Conservation (phyloP, 2,113 vertebrate species). For the Takifugu bimaculatus region DNA sequence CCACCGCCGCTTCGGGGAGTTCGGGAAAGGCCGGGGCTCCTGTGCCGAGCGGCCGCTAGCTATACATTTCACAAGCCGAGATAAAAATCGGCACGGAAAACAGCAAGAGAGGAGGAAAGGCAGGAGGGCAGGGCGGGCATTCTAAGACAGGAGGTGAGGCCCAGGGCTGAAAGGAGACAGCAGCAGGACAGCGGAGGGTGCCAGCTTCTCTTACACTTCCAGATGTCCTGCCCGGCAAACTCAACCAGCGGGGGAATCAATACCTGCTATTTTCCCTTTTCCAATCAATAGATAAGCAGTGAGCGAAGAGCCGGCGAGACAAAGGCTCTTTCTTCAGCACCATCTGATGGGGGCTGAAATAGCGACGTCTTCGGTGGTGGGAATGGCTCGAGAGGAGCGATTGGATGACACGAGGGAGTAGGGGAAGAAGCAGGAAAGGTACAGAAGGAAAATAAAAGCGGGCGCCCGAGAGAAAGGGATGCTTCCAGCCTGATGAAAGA, state of each 20-base stretch:
- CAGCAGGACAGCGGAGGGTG: constrained; percentile 56
- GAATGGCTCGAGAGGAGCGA: constrained; percentile 63
- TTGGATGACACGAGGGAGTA: constrained; percentile 66
- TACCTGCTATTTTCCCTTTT: constrained; percentile 69
- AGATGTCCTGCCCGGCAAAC: constrained; percentile 55
- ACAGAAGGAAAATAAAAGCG: constrained; percentile 28
- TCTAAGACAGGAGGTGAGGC: constrained; percentile 6
- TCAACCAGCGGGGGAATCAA: constrained; percentile 67
- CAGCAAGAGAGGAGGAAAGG: constrained; percentile 41
- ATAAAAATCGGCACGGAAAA: constrained; percentile 65
- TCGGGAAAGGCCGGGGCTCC: constrained; percentile 65
- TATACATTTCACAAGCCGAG: constrained; percentile 71
- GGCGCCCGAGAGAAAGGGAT: constrained; percentile 36
- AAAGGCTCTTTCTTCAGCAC: constrained; percentile 70
- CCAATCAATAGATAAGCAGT: constrained; percentile 76
- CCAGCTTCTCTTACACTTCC: constrained; percentile 63
- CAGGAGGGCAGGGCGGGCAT: constrained; percentile 14
- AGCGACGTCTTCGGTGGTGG: constrained; percentile 62
- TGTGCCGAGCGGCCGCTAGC: constrained; percentile 44
- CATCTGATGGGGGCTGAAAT: constrained; percentile 71
- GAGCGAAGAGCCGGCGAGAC: constrained; percentile 54
- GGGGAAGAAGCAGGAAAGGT: constrained; percentile 31
- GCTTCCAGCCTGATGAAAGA: constrained; percentile 45
- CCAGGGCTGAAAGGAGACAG: constrained; percentile 32
- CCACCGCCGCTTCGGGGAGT: constrained; percentile 43